These are phyloP conservation scores for Clarias macrocephalus DNA, from an alignment of 2,113 vertebrate genomes.

Conservation along the genomic window DNA sequence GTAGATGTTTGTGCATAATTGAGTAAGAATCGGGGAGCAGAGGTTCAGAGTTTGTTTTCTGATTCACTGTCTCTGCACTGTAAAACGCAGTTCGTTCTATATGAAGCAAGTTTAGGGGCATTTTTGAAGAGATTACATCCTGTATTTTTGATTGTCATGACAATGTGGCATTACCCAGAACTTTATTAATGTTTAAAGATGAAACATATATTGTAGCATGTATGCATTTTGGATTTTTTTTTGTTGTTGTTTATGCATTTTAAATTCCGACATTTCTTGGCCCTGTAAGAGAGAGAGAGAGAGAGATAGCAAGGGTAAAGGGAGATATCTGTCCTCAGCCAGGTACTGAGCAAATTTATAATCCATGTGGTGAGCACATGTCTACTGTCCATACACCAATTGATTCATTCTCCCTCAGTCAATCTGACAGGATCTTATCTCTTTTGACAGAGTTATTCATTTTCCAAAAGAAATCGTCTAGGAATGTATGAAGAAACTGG, in stretches of 20 bases:
- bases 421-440: conserved; percentile 66
- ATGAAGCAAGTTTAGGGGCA: no score
- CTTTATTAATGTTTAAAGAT: neutral
- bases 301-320: neutral
- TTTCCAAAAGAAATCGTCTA: conserved; percentile 56
- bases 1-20: no score
- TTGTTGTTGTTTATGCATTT: conserved; percentile 9
- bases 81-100: no score
- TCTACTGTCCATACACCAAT: conserved; percentile 52
- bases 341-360: conserved; percentile 65
- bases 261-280: conserved; percentile 9
- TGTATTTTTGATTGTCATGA: no score
- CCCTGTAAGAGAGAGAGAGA: conserved; percentile 2
- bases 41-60: no score
- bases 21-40: no score
- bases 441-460: conserved; percentile 55
- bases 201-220: neutral
- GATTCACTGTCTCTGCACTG: no score
- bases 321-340: conserved; percentile 33
- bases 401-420: conserved; percentile 65
- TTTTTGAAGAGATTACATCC: neutral
- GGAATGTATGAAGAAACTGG: conserved; percentile 61
- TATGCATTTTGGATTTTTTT: neutral
- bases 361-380: conserved; percentile 69
- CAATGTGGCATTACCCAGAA: neutral